Base-by-base conservation (phyloP, 2,888 invertebrate species). In the Trichacis sp. region DNA sequence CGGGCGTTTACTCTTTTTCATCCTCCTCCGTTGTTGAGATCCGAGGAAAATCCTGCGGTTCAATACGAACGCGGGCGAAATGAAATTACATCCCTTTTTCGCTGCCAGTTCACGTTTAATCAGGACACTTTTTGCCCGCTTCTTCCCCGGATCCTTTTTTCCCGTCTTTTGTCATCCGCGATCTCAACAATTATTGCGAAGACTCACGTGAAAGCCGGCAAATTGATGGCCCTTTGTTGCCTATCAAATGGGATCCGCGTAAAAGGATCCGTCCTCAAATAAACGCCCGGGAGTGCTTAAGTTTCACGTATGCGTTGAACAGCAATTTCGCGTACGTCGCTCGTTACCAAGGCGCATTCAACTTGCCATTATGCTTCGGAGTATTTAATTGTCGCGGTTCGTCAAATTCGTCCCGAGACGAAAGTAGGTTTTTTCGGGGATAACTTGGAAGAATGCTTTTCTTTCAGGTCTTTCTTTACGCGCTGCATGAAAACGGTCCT, bases 1-100 rank as follows among this genome's bases (percentile, higher is more conserved):
- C 46, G 43, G 36, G 17, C 45, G 33, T 49, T 54, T 19, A 46
- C 45, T 50, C 51, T 54, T 61, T 61, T 66, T 53, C 24, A 57
- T 62, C 54, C 30, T 14, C 8, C 57, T 30, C 38, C 46, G 54
- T 62, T 65, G 54, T 48, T 1, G 45, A 14, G 50, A 59, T 54
- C 47, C 49, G 15, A 17, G 48, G n/a, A 29, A 54, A 64, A 64
- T 64, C 51, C 42, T 18, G 30, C 18, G 42, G 17, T 49, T 57
- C 63, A 33, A 52, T 51, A 46, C 18, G 49, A 36, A 33, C 42
- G 43, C 49, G 52, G n/a, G 54, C 52, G 50, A 50, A 63, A 50
- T 42, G 33, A 54, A 63, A 63, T 63, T 59, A 55, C 11, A 50
- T 47, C 54, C 3, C 24, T 46, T 49, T 45, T 47, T 40, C 36